Evolutionary conservation across 2,888 invertebrate genomes (phyloP), one percentile per base, ranked within the genome.

Genomic region (Ormyrus pomaceus): DNA sequence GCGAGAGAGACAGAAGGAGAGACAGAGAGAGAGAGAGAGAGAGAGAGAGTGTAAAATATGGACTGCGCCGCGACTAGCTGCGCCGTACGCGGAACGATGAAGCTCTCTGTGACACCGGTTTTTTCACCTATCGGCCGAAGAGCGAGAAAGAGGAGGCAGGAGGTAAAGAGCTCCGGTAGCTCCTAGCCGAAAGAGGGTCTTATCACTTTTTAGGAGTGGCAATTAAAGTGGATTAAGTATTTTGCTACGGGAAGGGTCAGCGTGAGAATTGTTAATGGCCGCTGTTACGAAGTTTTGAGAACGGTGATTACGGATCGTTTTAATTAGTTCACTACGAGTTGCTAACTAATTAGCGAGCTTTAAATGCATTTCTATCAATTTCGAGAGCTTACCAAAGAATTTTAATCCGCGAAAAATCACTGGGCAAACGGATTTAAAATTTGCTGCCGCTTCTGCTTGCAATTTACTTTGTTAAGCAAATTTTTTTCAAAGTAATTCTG

Each of bases 51-150:
- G 68, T 72, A 64, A 72, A 68, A 77, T 76, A 76, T 76, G 72
- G 80, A 80, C 80, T 72, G 75, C 51, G 55, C 72, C 76, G 76
- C 55, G 66, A 13, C n/a, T 51, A 7, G 13, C 46, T 11, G 19
- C 8, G n/a, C 19, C 19, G 19, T 19, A 56, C 56, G 53, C 59
- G 55, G 9, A 19, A 19, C 48, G 66, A 53, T 72, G 66, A 69
- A 53, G 53, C 8, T 51, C 64, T 45, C 51, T 51, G 56, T 59
- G 59, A 53, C 51, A 62, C 66, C 53, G 56, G 68, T 79, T 74
- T 79, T 79, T 79, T 74, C 73, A 78, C 68, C 51, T 73, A 71
- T 59, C 51, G 46, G n/a, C 45, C 11, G n/a, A 72, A 73, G 64
- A 46, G 48, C 2, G 65, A 11, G 13, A 48, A 11, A 56, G 48